Evolutionary conservation across 2,797 vertebrate genomes (phyloP), one percentile per base, ranked within the genome.

Genomic region (Myotis myotis): DNA sequence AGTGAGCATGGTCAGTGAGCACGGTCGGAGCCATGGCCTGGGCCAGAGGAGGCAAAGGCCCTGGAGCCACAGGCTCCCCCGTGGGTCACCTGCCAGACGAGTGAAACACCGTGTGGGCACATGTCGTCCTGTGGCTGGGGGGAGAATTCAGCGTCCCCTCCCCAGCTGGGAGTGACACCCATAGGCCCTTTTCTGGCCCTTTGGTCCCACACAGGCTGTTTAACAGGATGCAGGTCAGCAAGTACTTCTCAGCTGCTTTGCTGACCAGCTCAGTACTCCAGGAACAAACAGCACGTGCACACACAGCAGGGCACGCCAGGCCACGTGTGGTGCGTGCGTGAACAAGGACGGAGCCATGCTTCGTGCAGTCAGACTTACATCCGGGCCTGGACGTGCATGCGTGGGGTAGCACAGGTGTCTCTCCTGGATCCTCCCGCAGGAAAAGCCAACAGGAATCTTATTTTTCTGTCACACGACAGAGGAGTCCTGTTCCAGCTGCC

Each of bases 361-460:
- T 19, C 3, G 0, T 10, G n/a, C 30, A 53, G 19, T 12, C 36
- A 33, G 12, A 23, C 17, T 28, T 8, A 8, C 51, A 30, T 20
- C 44, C 19, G 81, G 28, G 1, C 7, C 8, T 16, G 0, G 0
- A 1, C 2, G 1, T 15, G 10, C 2, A 0, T 10, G 20, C 1
- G 0, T 4, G 10, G 8, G 5, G 8, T 55, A 55, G 53, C 74
- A 1, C 0, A 10, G 51, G 51, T 0, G 7, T 16, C 9, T 22
- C 25, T 72, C 30, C 70, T 33, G 28, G 22, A 5, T 11, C 53
- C 41, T 20, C 23, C 11, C 0, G 1, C 20, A 64, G 86, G 71
- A 62, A 38, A 44, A 51, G 33, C 5, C 8, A 28, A 30, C 10
- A 11, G 25, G 62, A 16, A 19, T 22, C 23, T n/a, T 10, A 5